phyloP scores from a whole-genome alignment of 2,113 vertebrate species.

The Phoenicopterus ruber region DNA sequence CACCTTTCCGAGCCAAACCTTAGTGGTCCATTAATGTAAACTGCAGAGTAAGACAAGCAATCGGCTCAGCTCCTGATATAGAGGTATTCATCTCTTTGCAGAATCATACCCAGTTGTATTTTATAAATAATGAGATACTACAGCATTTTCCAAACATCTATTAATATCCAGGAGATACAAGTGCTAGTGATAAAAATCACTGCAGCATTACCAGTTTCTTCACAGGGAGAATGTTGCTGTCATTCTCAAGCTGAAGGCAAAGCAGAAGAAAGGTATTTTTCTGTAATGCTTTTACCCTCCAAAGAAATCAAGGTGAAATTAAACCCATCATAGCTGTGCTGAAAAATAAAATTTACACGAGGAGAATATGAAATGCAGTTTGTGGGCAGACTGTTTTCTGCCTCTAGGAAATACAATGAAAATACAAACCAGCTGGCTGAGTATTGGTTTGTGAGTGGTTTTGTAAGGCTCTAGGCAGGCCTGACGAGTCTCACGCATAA shows the following conservation, averaged over 20 bases:
- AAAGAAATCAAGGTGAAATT: conserved; percentile 70
- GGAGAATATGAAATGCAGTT: conserved; percentile 8
- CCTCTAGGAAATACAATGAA: conserved; percentile 2
- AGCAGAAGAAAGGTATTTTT: conserved; percentile 9
- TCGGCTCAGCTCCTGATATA: not conserved
- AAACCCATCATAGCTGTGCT: conserved; percentile 25
- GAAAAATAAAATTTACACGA: conserved; percentile 21
- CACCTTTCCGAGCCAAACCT: not conserved
- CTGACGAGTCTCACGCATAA: not conserved
- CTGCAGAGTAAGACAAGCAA: not conserved
- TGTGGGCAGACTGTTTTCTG: not conserved
- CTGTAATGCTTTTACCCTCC: conserved; percentile 45
- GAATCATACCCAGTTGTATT: not conserved
- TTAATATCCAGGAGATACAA: conserved; percentile 51
- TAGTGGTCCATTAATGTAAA: not conserved
- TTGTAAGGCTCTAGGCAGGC: not conserved
- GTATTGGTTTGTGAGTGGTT: not conserved
- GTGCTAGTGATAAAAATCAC: conserved; percentile 57
- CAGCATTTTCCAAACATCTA: conserved; percentile 35
- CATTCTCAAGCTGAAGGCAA: conserved; percentile 18
- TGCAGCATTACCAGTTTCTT: conserved; percentile 24
- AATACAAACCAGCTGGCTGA: conserved; percentile 9
- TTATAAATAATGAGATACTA: conserved; percentile 38
- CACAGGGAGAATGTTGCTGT: conserved; percentile 18
- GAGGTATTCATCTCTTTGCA: not conserved